Evolutionary conservation across 2,797 vertebrate species (phyloP), one percentile per base, ranked within the genome.

Genomic region (Gymnoscopelus microlampas): DNA sequence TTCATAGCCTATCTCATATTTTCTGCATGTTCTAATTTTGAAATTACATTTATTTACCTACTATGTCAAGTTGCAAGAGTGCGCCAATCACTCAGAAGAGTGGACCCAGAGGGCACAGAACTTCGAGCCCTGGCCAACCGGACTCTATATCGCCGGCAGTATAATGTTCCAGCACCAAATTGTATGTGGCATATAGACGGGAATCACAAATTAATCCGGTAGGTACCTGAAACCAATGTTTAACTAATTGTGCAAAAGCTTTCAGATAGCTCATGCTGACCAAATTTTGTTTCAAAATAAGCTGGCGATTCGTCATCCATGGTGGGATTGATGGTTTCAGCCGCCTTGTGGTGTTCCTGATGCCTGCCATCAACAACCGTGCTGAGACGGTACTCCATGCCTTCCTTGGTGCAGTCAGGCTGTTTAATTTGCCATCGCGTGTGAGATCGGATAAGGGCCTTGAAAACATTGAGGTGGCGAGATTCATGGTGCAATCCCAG

Each of bases 181-280:
- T 65, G 60, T 24, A 51, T 69, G 47, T 74, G 66, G 66, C 73
- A 70, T 47, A 75, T 76, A 48, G 73, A 76, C 35, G 73, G 73
- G 9, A 70, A 75, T 66, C 73, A 76, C 50, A 70, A 70, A 66
- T 60, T 75, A 50, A 75, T 75, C 50, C 56, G 60, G 67, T 66
- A 61, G 23, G 50, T 54, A 19, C 19, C 19, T 19, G 19, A 19
- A 19, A 19, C 19, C 19, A 19, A 12, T 32, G 32, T 32, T 32
- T 32, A 32, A 1, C 32, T 32, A 32, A 32, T 32, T 32, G 32
- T 32, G 32, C 32, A 32, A 32, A 3, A 32, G 32, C 32, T 3
- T 32, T 32, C 32, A 32, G 32, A 32, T 32, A 1, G 32, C 32
- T 32, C 32, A 32, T 32, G 32, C 32, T 32, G 32, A 32, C 32